Evolutionary conservation across 2,888 invertebrate species (phyloP).

Genomic region (Phragmatobia fuliginosa): DNA sequence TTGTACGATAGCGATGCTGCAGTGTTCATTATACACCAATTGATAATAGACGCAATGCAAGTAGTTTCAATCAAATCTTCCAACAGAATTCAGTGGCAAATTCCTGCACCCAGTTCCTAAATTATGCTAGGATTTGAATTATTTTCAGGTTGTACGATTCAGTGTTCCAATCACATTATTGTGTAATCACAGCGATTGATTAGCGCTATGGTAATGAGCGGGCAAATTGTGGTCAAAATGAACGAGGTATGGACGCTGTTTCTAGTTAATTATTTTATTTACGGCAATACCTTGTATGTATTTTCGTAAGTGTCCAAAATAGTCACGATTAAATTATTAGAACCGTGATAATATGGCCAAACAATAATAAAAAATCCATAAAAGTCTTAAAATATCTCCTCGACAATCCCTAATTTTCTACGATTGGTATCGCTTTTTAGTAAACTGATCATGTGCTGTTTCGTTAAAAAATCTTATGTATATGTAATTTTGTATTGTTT

Average conservation of each 20-base stretch:
- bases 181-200: constrained; percentile 79
- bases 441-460: background rate
- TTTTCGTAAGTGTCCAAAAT: too few species aligned
- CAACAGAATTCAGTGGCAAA: constrained; percentile 10
- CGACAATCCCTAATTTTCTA: background rate
- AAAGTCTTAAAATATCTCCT: background rate
- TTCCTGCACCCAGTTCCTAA: constrained; percentile 22
- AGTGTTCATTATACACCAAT: background rate
- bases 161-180: constrained; percentile 68
- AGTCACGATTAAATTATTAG: too few species aligned
- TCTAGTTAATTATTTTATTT: constrained; percentile 22
- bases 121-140: constrained; percentile 63
- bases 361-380: too few species aligned
- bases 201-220: constrained; percentile 72
- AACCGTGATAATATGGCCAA: too few species aligned
- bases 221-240: constrained; percentile 53
- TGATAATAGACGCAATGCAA: too few species aligned
- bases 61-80: background rate
- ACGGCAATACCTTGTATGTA: background rate
- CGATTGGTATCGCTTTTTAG: background rate
- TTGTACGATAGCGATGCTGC: background rate
- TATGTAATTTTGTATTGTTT: too few species aligned
- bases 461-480: too few species aligned
- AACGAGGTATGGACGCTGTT: constrained; percentile 24
- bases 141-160: constrained; percentile 60